Percentiles rank a stretch among this genome's conserved stretches.
Conservation (phyloP, 2,888 invertebrate species). For the Fissipunctia ypsillon region DNA sequence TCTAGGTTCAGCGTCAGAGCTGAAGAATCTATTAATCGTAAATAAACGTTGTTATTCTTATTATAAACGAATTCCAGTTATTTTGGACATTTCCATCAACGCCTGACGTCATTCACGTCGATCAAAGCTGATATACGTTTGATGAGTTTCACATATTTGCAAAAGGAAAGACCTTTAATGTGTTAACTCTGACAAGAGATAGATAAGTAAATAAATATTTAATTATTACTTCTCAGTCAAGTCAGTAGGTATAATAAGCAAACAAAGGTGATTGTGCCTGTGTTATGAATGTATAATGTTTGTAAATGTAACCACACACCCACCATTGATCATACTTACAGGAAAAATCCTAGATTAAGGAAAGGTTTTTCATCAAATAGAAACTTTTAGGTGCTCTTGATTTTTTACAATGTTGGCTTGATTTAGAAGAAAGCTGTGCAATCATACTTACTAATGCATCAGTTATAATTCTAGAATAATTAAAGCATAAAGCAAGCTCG, state of each 20-base stretch:
- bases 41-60: constrained; percentile 44
- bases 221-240: constrained; percentile 21
- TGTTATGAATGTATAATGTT: background rate
- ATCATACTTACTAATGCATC: constrained; percentile 30
- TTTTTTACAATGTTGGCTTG: background rate
- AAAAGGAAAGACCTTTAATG: constrained; percentile 1
- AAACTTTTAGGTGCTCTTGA: background rate
- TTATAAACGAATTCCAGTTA: constrained; percentile 46
- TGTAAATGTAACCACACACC: background rate
- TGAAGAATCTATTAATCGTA: constrained; percentile 40
- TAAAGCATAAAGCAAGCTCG: too few species aligned
- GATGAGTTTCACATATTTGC: constrained; percentile 33
- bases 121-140: constrained; percentile 39
- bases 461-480: too few species aligned
- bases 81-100: constrained; percentile 47
- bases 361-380: background rate
- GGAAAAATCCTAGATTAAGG: background rate
- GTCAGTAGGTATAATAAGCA: background rate
- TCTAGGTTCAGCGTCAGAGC: constrained; percentile 48
- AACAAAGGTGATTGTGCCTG: background rate
- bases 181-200: background rate
- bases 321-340: background rate
- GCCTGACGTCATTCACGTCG: constrained; percentile 46
- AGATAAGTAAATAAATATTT: constrained; percentile 20
- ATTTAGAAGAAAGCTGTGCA: background rate